Percentiles rank a stretch among this genome's conserved stretches.
Conservation (phyloP, 2,113 vertebrate species). For the Lamprotornis superbus region DNA sequence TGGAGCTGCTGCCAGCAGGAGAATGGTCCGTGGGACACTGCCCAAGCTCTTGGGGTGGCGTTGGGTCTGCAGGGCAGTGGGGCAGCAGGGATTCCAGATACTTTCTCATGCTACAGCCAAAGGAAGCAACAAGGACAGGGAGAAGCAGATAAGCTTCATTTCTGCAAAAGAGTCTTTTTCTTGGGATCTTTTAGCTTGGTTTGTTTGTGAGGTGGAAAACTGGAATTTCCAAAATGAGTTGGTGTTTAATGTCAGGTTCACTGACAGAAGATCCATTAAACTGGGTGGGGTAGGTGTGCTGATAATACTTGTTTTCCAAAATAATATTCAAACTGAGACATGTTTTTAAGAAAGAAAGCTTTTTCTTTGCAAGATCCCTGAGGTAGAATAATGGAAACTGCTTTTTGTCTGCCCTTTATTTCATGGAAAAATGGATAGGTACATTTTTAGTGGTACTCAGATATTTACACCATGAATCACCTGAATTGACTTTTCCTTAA, state of each 20-base stretch:
- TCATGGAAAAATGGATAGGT: background rate
- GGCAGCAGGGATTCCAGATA: background rate
- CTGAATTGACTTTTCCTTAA: background rate
- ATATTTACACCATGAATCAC: background rate
- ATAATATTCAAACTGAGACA: background rate
- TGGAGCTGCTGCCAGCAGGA: background rate
- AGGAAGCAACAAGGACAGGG: background rate
- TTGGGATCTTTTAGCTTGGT: background rate
- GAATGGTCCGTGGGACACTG: background rate
- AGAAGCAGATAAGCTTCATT: background rate
- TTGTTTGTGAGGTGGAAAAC: background rate
- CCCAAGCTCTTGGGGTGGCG: fast-evolving
- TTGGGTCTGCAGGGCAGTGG: background rate
- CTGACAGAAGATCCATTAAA: background rate
- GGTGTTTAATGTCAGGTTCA: background rate
- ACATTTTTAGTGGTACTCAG: background rate
- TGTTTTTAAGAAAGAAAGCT: background rate
- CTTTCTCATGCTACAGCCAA: background rate
- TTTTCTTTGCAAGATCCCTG: background rate
- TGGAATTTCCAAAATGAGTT: background rate
- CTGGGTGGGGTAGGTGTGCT: background rate
- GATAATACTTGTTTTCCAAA: background rate
- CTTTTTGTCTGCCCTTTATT: background rate
- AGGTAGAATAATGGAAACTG: background rate
- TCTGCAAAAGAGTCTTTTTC: background rate